Percentiles rank a stretch among this genome's conserved stretches.
These are phyloP conservation scores for Avahi laniger DNA, from an alignment of 2,797 vertebrate genomes.

Conservation along the genomic window DNA sequence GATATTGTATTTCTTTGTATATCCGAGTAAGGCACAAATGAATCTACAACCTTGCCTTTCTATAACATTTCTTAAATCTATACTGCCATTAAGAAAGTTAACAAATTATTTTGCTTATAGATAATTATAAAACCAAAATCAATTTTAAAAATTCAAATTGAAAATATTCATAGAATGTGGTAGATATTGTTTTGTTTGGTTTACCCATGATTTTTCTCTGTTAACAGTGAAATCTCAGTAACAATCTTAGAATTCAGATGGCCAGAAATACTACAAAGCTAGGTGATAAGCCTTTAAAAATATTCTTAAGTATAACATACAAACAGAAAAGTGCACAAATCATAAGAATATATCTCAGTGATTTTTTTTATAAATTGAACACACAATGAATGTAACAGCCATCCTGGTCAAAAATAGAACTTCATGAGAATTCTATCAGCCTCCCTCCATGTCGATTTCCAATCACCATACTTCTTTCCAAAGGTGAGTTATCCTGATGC, in stretches of 20 bases:
- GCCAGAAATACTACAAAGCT: neutral
- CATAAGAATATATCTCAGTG: neutral
- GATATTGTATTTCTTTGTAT: neutral
- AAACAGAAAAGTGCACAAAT: neutral
- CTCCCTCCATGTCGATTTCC: neutral
- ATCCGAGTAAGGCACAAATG: neutral
- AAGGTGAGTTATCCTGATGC: neutral
- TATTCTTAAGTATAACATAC: neutral
- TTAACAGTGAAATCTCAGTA: constrained; percentile 9
- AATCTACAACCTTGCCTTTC: neutral
- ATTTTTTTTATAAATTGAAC: neutral
- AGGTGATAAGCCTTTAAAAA: neutral
- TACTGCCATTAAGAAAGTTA: neutral
- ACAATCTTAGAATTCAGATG: neutral
- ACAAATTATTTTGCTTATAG: neutral
- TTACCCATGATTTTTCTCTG: neutral
- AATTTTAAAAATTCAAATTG: neutral
- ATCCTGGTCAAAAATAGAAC: neutral
- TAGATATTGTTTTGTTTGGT: neutral
- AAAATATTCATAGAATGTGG: neutral
- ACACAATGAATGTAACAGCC: neutral
- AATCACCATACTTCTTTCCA: neutral
- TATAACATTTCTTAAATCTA: neutral
- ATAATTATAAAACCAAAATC: neutral
- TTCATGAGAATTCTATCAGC: neutral